A percentile compares a stretch with the other conserved stretches of the same genome.
Evolutionary conservation across 2,888 invertebrate species (phyloP).

Genomic region (Watsonalla cultraria): DNA sequence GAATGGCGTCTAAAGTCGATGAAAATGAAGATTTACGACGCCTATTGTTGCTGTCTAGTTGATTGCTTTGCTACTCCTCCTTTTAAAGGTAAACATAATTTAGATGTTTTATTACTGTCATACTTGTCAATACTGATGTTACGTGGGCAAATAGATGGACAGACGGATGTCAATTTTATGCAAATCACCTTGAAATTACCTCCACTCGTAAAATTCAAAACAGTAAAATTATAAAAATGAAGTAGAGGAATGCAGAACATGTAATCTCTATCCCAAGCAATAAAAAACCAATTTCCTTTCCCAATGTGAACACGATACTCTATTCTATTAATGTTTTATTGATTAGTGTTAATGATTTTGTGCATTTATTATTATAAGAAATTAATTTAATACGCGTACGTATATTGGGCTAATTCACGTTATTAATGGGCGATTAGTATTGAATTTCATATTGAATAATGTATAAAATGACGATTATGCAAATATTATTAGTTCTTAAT

Average conservation of each 20-base stretch:
- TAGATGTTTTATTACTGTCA: not conserved
- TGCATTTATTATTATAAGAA: constrained; percentile 55
- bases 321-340: constrained; percentile 49
- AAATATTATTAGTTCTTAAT: constrained; percentile 75
- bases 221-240: constrained; percentile 22
- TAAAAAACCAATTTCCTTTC: constrained; percentile 47
- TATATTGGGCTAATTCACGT: constrained; percentile 64
- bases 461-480: constrained; percentile 70
- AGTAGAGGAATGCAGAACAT: constrained; percentile 19
- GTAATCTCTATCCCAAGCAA: constrained; percentile 34
- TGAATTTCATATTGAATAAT: constrained; percentile 65
- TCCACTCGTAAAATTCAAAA: constrained; percentile 17
- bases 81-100: not conserved
- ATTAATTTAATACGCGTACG: constrained; percentile 47
- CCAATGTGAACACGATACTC: constrained; percentile 41
- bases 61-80: not conserved
- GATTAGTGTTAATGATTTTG: constrained; percentile 53
- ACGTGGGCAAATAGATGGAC: constrained; percentile 7
- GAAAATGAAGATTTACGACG: not conserved
- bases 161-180: constrained; percentile 14
- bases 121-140: not conserved
- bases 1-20: too few species aligned
- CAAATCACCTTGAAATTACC: constrained; percentile 7
- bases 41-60: not conserved
- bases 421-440: constrained; percentile 70